Evolutionary conservation across 2,113 vertebrate species (phyloP).

Genomic region (Pimephales promelas): DNA sequence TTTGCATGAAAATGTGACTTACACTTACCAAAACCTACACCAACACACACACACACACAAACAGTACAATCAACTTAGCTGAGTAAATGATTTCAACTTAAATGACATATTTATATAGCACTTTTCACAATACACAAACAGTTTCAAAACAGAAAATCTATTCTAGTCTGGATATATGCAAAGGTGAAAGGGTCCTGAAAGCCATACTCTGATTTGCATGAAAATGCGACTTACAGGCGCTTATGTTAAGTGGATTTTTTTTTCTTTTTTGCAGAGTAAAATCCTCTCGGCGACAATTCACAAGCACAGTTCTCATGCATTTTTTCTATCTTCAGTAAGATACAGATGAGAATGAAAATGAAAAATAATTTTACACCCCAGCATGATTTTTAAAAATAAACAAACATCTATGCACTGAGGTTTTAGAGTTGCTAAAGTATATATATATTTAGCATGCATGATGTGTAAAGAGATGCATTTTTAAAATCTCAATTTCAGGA

Average conservation of each 20-base stretch:
- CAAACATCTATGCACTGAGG: not conserved
- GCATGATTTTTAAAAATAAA: not conserved
- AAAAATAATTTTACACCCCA: not conserved
- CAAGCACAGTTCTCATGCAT: not conserved
- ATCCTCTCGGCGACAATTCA: not conserved
- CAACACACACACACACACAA: no score
- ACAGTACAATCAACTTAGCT: no score
- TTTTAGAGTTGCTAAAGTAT: not conserved
- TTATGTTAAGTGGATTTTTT: not conserved
- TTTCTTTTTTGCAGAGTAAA: not conserved
- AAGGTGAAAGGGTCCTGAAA: slow-evolving; percentile 8
- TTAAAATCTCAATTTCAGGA: not conserved
- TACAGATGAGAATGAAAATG: not conserved
- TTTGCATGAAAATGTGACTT: no score
- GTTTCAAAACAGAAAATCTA: not conserved
- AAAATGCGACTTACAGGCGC: not conserved
- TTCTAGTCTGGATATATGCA: not conserved
- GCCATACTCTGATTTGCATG: not conserved
- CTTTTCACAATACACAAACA: no score
- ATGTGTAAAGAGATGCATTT: not conserved
- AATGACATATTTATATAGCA: no score
- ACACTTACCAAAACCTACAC: no score
- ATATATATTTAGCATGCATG: not conserved
- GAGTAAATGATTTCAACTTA: no score
- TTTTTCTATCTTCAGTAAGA: not conserved